These are phyloP conservation scores for Argyresthia albistria DNA, from an alignment of 2,888 invertebrate genomes.

Conservation along the genomic window DNA sequence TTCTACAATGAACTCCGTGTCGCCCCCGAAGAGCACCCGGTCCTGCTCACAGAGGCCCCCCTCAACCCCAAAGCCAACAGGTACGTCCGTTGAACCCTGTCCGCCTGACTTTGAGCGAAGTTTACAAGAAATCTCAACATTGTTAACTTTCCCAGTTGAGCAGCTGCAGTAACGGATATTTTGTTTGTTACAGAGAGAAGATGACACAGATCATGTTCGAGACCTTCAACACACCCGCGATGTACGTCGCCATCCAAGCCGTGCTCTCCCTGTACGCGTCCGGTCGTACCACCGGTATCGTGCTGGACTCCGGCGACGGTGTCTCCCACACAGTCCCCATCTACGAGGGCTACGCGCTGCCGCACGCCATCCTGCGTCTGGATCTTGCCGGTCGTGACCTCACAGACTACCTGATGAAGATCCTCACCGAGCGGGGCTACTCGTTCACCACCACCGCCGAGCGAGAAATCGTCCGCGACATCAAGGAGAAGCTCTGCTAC, in stretches of 20 bases:
- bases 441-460: slow-evolving; percentile 94
- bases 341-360: slow-evolving; percentile 94
- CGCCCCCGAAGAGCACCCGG: slow-evolving; percentile 93
- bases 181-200: slow-evolving; percentile 77
- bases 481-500: slow-evolving; percentile 94
- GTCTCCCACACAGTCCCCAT: slow-evolving; percentile 97
- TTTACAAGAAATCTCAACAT: too few relatives aligned
- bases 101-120: neutral
- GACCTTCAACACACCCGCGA: slow-evolving; percentile 93
- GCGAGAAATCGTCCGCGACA: slow-evolving; percentile 94
- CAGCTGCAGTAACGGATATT: slow-evolving; percentile 11
- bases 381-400: slow-evolving; percentile 94
- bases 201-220: slow-evolving; percentile 96
- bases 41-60: slow-evolving; percentile 89
- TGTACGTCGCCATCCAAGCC: slow-evolving; percentile 96
- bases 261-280: slow-evolving; percentile 94
- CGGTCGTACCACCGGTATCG: slow-evolving; percentile 97
- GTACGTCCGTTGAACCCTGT: slow-evolving; percentile 21
- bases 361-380: slow-evolving; percentile 93
- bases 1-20: slow-evolving; percentile 98
- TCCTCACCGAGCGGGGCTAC: slow-evolving; percentile 92
- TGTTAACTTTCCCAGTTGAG: slow-evolving; percentile 3
- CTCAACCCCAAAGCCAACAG: slow-evolving; percentile 90
- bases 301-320: slow-evolving; percentile 95
- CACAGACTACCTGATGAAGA: slow-evolving; percentile 95